A percentile compares a stretch with the other conserved stretches of the same genome.
Evolutionary conservation across 2,888 invertebrate species (phyloP).

Genomic region (Trachelus stipa): DNA sequence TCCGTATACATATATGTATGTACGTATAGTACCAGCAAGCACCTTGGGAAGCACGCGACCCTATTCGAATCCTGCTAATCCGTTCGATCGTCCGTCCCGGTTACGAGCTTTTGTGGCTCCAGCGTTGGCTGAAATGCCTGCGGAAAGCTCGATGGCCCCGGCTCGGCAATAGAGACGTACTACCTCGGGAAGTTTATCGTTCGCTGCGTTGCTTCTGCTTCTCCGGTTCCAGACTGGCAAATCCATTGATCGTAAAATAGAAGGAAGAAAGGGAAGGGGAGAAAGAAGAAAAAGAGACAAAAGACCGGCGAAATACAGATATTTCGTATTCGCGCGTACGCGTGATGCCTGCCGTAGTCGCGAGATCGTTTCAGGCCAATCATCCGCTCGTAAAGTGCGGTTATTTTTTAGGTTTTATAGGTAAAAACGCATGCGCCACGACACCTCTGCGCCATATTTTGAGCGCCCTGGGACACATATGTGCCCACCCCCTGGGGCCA

Average conservation of each 20-base stretch:
- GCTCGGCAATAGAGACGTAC: background rate
- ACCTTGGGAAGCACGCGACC: background rate
- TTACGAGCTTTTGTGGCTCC: background rate
- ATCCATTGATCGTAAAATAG: background rate
- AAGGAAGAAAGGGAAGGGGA: background rate
- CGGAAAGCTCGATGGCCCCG: background rate
- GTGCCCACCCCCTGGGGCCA: background rate
- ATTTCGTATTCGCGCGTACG: background rate
- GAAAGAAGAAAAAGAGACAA: background rate
- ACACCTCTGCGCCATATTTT: background rate
- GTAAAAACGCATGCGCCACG: background rate
- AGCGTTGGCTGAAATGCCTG: background rate
- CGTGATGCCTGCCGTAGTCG: background rate
- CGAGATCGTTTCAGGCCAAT: background rate
- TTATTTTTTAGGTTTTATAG: background rate
- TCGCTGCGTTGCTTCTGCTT: background rate
- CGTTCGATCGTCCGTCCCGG: background rate
- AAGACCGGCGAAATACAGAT: background rate
- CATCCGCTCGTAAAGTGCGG: background rate
- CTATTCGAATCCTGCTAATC: background rate
- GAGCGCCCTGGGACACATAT: background rate
- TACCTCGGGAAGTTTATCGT: background rate
- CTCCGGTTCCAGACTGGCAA: background rate
- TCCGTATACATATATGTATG: background rate
- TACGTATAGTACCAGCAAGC: background rate